Evolutionary conservation across 2,797 vertebrate species (phyloP), one percentile per base, ranked within the genome.

Genomic region (Todus mexicanus): DNA sequence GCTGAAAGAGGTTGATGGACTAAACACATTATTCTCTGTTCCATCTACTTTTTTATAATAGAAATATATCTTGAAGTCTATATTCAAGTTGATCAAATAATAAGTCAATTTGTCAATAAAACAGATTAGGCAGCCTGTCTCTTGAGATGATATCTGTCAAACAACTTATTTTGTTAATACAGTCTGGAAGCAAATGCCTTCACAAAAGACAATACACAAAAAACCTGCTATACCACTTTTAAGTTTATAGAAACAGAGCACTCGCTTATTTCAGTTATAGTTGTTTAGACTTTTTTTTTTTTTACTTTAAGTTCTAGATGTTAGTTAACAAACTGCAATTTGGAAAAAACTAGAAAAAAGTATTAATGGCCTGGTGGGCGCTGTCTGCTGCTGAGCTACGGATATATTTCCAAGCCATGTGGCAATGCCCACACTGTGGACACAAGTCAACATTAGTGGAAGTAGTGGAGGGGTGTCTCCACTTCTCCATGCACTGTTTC

Each of bases 71-170:
- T 95, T 96, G 95, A 97, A 97, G 93, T 90, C 92, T 96, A 91
- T 95, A 97, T 98, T 97, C 95, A 98, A 96, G 96, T 97, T 94
- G 91, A 95, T 97, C 97, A 97, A 97, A 97, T 98, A 97, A 96
- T 95, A 97, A 97, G 96, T 96, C 95, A 94, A 95, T 97, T 97
- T 97, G 97, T 97, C 97, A 97, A 96, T 97, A 97, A 97, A 95
- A 97, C 87, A 96, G 93, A 96, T 92, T 89, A 91, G 90, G 79
- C 84, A 91, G 92, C 96, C 93, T 97, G 96, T 97, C 94, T 96
- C 86, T 91, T 93, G 92, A 60, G 82, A 80, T 92, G 77, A 95
- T 95, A 97, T 96, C 95, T 96, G 96, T 83, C 94, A 96, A 96
- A 91, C 88, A 93, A 88, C 89, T 90, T 93, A 53, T 84, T 97